Evolutionary conservation across 1,140 invertebrate genomes (phyloP).

Genomic region (Araneus ventricosus): DNA sequence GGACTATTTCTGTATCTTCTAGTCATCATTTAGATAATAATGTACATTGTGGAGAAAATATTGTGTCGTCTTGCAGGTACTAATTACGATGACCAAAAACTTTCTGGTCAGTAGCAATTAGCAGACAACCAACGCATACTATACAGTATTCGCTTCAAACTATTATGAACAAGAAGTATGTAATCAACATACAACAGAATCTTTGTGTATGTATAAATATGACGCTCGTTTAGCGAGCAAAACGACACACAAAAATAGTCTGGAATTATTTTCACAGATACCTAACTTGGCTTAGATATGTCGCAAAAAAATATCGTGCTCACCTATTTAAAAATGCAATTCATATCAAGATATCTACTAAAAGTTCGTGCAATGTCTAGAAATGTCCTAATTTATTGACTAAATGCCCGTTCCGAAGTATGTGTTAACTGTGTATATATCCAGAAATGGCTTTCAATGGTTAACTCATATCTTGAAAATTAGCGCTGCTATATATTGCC

Average conservation of each 20-base stretch:
- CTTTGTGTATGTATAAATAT: neutral
- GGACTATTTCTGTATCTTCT: neutral
- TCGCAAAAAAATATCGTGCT: slow-evolving; percentile 16
- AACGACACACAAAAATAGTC: neutral
- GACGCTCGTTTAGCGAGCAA: neutral
- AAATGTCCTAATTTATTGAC: neutral
- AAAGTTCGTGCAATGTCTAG: neutral
- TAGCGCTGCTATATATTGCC: neutral
- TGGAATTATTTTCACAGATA: neutral
- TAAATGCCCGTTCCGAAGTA: neutral
- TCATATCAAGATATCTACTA: slow-evolving; percentile 34
- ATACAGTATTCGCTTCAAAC: neutral
- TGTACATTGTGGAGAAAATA: neutral
- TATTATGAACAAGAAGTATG: neutral
- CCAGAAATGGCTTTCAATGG: neutral
- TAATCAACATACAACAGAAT: neutral
- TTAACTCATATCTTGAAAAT: neutral
- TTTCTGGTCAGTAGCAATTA: neutral
- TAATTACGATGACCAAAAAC: neutral
- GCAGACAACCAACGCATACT: too few species aligned
- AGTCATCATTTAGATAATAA: neutral
- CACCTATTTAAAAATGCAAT: slow-evolving; percentile 48
- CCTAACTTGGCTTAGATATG: neutral
- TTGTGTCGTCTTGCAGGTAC: neutral
- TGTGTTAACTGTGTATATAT: neutral